phyloP scores from a whole-genome alignment of 2,888 invertebrate species.

The Hemithea aestivaria region DNA sequence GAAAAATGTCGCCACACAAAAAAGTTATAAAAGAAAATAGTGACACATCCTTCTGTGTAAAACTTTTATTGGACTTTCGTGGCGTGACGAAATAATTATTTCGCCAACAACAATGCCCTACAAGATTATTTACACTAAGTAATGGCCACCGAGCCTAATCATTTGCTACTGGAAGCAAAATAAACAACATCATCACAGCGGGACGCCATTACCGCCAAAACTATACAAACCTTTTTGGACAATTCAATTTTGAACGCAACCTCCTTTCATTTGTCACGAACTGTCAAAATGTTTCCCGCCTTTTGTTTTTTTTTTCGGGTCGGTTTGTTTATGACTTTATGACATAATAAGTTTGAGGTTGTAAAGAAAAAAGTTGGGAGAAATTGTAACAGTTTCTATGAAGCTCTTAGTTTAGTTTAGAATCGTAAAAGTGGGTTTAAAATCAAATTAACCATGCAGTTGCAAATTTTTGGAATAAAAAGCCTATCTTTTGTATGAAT shows the following conservation, averaged over 20 bases:
- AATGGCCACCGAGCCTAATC: constrained; percentile 71
- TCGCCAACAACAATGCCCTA: constrained; percentile 41
- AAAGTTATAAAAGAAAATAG: too few relatives aligned
- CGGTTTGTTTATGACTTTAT: constrained; percentile 15
- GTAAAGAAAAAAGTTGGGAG: constrained; percentile 39
- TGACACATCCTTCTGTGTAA: constrained; percentile 9
- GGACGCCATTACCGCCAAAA: constrained; percentile 47
- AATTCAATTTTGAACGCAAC: constrained; percentile 61
- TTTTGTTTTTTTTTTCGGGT: constrained; percentile 37
- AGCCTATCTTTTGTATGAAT: not conserved
- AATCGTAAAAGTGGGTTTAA: constrained; percentile 29
- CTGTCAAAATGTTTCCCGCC: constrained; percentile 66
- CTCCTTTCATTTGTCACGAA: constrained; percentile 41
- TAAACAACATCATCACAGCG: constrained; percentile 57
- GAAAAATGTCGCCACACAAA: too few relatives aligned
- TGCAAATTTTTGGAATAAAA: constrained; percentile 1
- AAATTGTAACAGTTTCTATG: constrained; percentile 68
- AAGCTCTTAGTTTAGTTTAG: constrained; percentile 29
- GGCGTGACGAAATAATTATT: constrained; percentile 43
- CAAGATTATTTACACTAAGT: constrained; percentile 67
- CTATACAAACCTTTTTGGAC: constrained; percentile 59
- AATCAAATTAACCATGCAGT: constrained; percentile 3
- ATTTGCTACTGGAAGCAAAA: constrained; percentile 69
- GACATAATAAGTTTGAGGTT: constrained; percentile 28
- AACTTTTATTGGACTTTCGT: constrained; percentile 12